Evolutionary conservation across 2,113 vertebrate genomes (phyloP), one percentile per base, ranked within the genome.

Genomic region (Protobothrops mucrosquamatus): DNA sequence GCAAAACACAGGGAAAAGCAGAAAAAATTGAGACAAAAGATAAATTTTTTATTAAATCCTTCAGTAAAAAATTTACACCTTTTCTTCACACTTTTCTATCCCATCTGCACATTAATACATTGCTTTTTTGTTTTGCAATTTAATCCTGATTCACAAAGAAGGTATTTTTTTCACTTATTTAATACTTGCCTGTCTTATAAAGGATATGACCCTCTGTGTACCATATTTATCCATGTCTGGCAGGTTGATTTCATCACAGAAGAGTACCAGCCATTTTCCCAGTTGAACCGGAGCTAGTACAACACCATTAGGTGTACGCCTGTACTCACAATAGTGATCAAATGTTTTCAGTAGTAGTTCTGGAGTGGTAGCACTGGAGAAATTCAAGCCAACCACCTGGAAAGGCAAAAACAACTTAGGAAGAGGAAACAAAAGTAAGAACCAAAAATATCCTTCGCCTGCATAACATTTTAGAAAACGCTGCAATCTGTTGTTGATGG

Each of bases 181-280:
- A 0, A 1, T 48, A 91, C 97, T 20, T 74, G 99, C 99, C 99
- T 99, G 99, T 98, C 99, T 98, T 96, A 99, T 98, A 98, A 99
- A 99, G 93, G 99, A 99, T 93, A 99, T 99, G 97, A 99, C 99
- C 95, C 99, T 98, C 97, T 99, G 99, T 0, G 99, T 99, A 95
- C 99, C 98, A 0, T 99, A 99, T 59, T 99, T 99, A 94, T 99
- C 99, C 99, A 99, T 99, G 95, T 99, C 99, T 0, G 99, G 99
- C 95, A 99, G 94, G 96, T 99, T 99, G 97, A 99, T 99, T 94
- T 99, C 99, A 43, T 99, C 99, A 93, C 99, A 99, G 97, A 99
- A 99, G 88, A 99, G 95, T 59, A 99, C 99, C 96, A 99, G 97
- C 99, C 99, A 99, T 96, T 99, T 99, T 15, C 99, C 99, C 4